Evolutionary conservation across 2,797 vertebrate genomes (phyloP).

Genomic region (Artibeus lituratus): DNA sequence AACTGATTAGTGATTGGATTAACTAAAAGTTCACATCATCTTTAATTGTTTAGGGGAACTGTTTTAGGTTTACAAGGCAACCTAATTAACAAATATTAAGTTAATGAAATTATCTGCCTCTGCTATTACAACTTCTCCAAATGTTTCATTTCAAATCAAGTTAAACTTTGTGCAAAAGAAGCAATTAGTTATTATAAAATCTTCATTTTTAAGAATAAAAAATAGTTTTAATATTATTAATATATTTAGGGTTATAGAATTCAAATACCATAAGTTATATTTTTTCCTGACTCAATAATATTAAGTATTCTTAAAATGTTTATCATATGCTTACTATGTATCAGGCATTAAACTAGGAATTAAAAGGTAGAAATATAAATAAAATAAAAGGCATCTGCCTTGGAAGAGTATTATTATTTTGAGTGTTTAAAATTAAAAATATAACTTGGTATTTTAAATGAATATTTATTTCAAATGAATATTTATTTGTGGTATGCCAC

Average conservation of each 20-base stretch:
- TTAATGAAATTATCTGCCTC: neutral
- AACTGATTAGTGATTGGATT: neutral
- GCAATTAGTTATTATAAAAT: neutral
- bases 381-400: neutral
- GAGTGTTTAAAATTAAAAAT: constrained; percentile 21
- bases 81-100: neutral
- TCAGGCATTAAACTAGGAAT: neutral
- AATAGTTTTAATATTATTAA: neutral
- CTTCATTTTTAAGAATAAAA: neutral
- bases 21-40: neutral
- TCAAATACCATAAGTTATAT: neutral
- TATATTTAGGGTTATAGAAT: neutral
- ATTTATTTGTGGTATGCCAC: neutral
- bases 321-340: neutral
- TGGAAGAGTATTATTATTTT: neutral
- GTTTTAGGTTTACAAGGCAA: neutral
- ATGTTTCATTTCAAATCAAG: neutral
- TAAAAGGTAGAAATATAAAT: neutral
- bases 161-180: neutral
- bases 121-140: neutral
- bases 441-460: neutral
- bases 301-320: neutral
- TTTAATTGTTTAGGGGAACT: neutral
- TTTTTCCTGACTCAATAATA: neutral
- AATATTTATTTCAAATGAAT: neutral